phyloP scores from a whole-genome alignment of 2,888 invertebrate species.

The Dolomedes plantarius region DNA sequence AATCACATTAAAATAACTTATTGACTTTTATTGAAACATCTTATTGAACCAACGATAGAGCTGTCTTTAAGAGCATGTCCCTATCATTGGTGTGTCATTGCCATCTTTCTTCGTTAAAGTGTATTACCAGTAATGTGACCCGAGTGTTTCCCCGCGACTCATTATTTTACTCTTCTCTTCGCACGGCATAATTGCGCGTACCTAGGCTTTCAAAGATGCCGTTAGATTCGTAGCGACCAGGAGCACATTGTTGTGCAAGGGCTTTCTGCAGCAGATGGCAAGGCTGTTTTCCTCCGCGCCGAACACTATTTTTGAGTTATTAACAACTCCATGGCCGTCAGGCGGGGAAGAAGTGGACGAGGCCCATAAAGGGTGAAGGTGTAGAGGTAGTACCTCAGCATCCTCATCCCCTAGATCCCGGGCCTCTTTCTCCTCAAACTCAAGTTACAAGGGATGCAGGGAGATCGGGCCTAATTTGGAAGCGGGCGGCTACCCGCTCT shows the following conservation, averaged over 20 bases:
- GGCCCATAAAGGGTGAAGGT: constrained; percentile 59
- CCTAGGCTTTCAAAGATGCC: not conserved
- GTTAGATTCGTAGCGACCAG: not conserved
- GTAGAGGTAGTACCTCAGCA: constrained; percentile 56
- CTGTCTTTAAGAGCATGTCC: too few species aligned
- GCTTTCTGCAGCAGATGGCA: constrained; percentile 26
- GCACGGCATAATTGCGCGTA: not conserved
- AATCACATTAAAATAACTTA: too few species aligned
- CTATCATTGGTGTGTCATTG: too few species aligned
- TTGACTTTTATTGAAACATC: too few species aligned
- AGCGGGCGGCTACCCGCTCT: constrained; percentile 35
- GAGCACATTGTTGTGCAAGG: constrained; percentile 41
- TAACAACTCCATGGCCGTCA: constrained; percentile 47
- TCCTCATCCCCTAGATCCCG: constrained; percentile 36
- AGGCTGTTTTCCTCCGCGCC: constrained; percentile 19
- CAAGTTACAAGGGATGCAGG: constrained; percentile 61
- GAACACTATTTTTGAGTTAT: constrained; percentile 62
- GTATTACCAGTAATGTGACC: too few species aligned
- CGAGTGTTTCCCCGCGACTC: too few species aligned
- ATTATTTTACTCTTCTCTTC: too few species aligned
- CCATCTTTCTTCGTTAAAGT: too few species aligned
- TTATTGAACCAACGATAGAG: too few species aligned
- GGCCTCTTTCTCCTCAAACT: constrained; percentile 58
- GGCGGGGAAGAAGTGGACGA: constrained; percentile 56
- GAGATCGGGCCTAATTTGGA: constrained; percentile 58